A percentile compares a stretch with the other conserved stretches of the same genome.
These are phyloP conservation scores for Ctenodactylus gundi DNA, from an alignment of 2,113 vertebrate species.

Conservation along the genomic window DNA sequence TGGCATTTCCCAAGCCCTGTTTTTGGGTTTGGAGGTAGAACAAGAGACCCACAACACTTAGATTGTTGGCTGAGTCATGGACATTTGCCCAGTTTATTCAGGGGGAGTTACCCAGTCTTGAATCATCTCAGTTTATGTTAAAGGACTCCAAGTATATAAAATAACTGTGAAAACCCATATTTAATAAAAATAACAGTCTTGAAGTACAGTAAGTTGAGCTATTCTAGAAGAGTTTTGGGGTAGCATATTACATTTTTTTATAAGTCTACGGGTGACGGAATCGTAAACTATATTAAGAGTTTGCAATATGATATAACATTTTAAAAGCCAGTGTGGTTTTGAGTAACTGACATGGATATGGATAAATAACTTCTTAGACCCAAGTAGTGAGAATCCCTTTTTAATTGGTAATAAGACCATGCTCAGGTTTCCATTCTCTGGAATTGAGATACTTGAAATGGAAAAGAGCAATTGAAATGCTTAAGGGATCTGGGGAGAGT, in stretches of 20 bases:
- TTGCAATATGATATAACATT: conserved; percentile 27
- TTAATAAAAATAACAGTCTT: conserved; percentile 52
- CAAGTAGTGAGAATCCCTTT: conserved; percentile 52
- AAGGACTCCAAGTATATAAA: conserved; percentile 16
- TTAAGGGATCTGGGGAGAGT: conserved; percentile 48
- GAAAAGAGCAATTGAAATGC: conserved; percentile 57
- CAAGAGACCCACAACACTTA: not conserved
- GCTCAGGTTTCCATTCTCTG: conserved; percentile 38
- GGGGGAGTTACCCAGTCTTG: not conserved
- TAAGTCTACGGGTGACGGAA: conserved; percentile 1
- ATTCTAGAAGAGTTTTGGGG: not conserved
- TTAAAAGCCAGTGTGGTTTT: conserved; percentile 56
- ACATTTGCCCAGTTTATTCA: conserved; percentile 46
- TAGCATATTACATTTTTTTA: conserved; percentile 39
- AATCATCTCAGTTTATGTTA: conserved; percentile 36
- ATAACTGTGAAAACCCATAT: conserved; percentile 4
- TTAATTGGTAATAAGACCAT: conserved; percentile 63
- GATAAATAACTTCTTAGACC: conserved; percentile 52
- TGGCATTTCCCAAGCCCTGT: conserved; percentile 40
- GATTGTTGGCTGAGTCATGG: not conserved
- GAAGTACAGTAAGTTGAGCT: not conserved
- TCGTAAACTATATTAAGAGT: conserved; percentile 60
- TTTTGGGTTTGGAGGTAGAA: conserved; percentile 31
- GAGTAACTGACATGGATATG: conserved; percentile 58
- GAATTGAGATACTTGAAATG: conserved; percentile 60